phyloP scores from a whole-genome alignment of 2,797 vertebrate species.

The Melanotaenia trifasciata region DNA sequence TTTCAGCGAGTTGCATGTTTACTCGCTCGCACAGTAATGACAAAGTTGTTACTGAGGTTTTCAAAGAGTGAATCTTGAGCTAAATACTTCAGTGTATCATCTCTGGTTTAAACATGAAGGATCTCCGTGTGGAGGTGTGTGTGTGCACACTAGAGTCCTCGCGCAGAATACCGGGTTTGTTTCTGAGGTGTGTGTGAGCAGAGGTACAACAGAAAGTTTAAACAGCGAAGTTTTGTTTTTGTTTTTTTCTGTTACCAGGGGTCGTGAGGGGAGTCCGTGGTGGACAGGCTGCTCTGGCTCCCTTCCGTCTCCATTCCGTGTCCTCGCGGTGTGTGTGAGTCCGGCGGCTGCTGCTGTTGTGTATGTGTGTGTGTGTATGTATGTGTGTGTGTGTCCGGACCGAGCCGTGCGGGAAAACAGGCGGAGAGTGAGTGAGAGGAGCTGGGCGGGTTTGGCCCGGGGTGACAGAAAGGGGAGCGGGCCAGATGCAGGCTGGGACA shows the following conservation, averaged over 20 bases:
- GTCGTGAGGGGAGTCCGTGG: slow-evolving; percentile 96
- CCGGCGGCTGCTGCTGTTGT: slow-evolving; percentile 30
- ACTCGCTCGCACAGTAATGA: background rate
- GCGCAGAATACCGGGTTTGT: slow-evolving; percentile 55
- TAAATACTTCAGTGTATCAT: slow-evolving; percentile 21
- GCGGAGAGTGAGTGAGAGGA: slow-evolving; percentile 80
- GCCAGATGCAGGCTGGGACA: slow-evolving; percentile 81
- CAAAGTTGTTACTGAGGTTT: slow-evolving; percentile 33
- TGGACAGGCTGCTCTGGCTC: slow-evolving; percentile 94
- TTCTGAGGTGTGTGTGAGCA: slow-evolving; percentile 42
- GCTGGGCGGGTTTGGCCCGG: slow-evolving; percentile 80
- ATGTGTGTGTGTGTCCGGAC: slow-evolving; percentile 73
- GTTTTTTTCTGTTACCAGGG: slow-evolving; percentile 87
- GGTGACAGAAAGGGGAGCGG: slow-evolving; percentile 83
- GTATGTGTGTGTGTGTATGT: slow-evolving; percentile 53
- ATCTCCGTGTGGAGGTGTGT: slow-evolving; percentile 49
- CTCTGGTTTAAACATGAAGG: slow-evolving; percentile 39
- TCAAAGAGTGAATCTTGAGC: slow-evolving; percentile 11
- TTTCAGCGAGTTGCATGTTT: slow-evolving; percentile 5
- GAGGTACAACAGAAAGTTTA: slow-evolving; percentile 35
- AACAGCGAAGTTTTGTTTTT: slow-evolving; percentile 43
- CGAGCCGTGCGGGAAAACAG: slow-evolving; percentile 78
- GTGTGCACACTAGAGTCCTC: slow-evolving; percentile 6
- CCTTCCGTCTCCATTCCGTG: slow-evolving; percentile 95
- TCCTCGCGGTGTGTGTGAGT: slow-evolving; percentile 59